These are phyloP conservation scores for Laticauda colubrina DNA, from an alignment of 2,113 vertebrate species.

Conservation along the genomic window DNA sequence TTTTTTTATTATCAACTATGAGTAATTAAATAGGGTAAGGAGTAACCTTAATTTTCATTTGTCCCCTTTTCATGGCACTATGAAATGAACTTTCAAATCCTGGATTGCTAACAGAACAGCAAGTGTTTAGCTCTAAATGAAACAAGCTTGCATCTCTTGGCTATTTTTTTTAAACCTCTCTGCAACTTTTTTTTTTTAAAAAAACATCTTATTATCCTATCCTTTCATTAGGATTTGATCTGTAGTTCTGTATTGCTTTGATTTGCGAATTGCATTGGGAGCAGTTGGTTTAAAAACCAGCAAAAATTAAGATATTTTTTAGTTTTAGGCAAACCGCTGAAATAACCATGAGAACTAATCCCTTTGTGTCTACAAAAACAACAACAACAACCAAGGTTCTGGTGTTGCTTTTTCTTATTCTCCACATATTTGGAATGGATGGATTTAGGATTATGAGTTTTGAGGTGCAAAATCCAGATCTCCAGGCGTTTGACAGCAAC, in stretches of 20 bases:
- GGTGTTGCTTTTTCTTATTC: background rate
- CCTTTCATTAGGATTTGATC: background rate
- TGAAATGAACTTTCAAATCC: background rate
- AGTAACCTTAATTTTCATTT: background rate
- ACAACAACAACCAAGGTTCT: background rate
- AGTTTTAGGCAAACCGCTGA: background rate
- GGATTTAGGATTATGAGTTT: background rate
- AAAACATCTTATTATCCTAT: background rate
- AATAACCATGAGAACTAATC: background rate
- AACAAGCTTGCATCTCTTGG: background rate
- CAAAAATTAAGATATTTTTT: background rate
- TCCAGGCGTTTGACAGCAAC: background rate
- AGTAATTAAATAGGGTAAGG: background rate
- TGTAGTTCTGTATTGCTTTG: background rate
- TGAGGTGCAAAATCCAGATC: background rate
- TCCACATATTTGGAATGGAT: background rate
- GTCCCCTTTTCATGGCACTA: background rate
- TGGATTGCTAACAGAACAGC: background rate
- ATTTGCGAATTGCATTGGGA: background rate
- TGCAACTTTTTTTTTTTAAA: background rate
- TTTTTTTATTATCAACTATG: background rate
- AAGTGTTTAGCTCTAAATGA: background rate
- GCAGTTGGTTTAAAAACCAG: background rate
- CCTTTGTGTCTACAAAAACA: background rate
- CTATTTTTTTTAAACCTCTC: background rate